A percentile compares a stretch with the other conserved stretches of the same genome.
Evolutionary conservation across 1,140 invertebrate species (phyloP).

Genomic region (Archegozetes longisetosus): DNA sequence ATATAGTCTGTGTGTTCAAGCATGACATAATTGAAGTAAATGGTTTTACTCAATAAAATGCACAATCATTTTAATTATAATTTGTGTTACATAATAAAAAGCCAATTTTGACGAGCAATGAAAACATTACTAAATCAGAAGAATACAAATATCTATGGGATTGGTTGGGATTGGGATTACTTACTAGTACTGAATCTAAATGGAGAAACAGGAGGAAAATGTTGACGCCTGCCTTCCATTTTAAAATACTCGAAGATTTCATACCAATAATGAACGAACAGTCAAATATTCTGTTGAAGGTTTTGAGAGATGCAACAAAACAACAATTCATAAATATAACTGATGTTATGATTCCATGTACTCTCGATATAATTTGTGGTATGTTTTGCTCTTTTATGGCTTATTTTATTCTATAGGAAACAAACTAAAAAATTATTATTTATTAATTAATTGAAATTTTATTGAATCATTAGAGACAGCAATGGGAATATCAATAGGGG

Average conservation of each 20-base stretch:
- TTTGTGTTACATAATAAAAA: no score
- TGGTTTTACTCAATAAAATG: no score
- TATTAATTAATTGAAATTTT: no score
- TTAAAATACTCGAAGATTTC: constrained; percentile 43
- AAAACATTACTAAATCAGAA: not conserved
- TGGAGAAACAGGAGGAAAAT: constrained; percentile 45
- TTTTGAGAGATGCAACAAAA: constrained; percentile 36
- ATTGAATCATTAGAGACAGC: constrained; percentile 49
- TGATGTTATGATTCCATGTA: constrained; percentile 14
- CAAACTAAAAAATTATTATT: no score
- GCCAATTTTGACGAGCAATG: not conserved
- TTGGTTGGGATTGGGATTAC: constrained; percentile 30
- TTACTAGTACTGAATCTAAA: constrained; percentile 45
- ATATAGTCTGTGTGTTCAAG: no score
- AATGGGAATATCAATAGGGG: constrained; percentile 54
- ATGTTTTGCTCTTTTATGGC: no score
- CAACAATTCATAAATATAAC: constrained; percentile 14
- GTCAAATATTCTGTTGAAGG: constrained; percentile 39
- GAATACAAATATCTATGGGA: not conserved
- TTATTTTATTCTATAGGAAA: no score
- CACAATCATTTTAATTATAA: no score
- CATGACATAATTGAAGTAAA: no score
- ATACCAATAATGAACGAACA: constrained; percentile 39
- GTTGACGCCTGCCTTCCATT: constrained; percentile 49
- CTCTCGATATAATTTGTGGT: constrained; percentile 22